Percentiles rank a stretch among this genome's conserved stretches.
phyloP scores from a whole-genome alignment of 1,140 invertebrate species.

The Cataglyphis hispanica region DNA sequence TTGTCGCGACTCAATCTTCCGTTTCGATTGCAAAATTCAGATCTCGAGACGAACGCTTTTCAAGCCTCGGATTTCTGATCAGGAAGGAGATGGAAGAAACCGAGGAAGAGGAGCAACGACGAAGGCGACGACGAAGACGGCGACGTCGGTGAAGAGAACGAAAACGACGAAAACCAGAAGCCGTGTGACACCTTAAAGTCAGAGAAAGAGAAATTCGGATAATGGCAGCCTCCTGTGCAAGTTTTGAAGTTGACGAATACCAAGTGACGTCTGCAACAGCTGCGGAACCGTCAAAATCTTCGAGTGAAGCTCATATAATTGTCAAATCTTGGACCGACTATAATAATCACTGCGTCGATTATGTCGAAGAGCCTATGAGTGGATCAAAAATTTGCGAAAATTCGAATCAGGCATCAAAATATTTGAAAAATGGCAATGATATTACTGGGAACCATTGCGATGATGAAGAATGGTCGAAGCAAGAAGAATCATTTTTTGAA shows the following conservation, averaged over 20 bases:
- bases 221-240: constrained; percentile 63
- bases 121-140: constrained; percentile 58
- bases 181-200: constrained; percentile 39
- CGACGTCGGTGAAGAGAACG: constrained; percentile 54
- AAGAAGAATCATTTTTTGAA: not conserved
- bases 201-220: constrained; percentile 50
- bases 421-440: not conserved
- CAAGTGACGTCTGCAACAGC: constrained; percentile 27
- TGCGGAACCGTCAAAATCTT: constrained; percentile 16
- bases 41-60: not conserved
- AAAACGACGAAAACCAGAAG: constrained; percentile 49
- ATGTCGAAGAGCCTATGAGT: not conserved
- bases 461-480: not conserved
- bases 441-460: not conserved
- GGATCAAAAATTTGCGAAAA: constrained; percentile 17
- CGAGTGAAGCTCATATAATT: not conserved
- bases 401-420: not conserved
- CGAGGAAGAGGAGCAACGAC: constrained; percentile 55
- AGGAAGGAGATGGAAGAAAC: constrained; percentile 63
- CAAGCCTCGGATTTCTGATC: not conserved
- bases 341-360: constrained; percentile 41
- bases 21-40: constrained; percentile 9
- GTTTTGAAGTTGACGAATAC: constrained; percentile 47
- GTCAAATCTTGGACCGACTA: constrained; percentile 33
- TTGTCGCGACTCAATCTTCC: not conserved